Conservation (phyloP, 2,888 invertebrate species). For the Hirtodrosophila duncani region DNA sequence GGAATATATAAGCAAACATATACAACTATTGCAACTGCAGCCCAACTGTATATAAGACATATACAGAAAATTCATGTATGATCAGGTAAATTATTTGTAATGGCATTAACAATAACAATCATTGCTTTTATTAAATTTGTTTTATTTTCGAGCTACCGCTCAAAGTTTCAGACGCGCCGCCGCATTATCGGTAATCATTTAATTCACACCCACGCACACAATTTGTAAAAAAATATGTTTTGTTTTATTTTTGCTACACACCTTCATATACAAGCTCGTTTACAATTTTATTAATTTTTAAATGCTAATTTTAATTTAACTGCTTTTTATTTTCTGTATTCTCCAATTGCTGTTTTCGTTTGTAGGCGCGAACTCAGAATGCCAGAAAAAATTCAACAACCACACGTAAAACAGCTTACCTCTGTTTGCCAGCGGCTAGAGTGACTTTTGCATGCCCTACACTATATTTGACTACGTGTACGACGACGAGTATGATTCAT, state of each 20-base stretch:
- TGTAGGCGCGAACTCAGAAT: constrained; percentile 67
- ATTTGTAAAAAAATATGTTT: neutral
- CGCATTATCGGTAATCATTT: too few species aligned
- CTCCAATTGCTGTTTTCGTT: constrained; percentile 41
- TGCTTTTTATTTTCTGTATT: constrained; percentile 40
- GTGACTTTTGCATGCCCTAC: constrained; percentile 22
- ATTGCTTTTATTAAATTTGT: too few species aligned
- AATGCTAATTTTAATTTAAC: constrained; percentile 39
- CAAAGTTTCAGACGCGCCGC: too few species aligned
- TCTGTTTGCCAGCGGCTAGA: constrained; percentile 21
- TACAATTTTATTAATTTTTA: constrained; percentile 12
- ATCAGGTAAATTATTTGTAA: too few species aligned
- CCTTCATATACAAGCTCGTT: constrained; percentile 53
- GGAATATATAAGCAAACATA: too few species aligned
- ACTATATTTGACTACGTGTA: neutral
- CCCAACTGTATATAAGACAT: too few species aligned
- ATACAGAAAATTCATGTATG: too few species aligned
- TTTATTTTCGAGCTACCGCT: too few species aligned
- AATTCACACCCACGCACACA: constrained; percentile 12
- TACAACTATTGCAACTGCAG: too few species aligned
- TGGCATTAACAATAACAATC: too few species aligned
- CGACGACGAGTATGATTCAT: too few species aligned
- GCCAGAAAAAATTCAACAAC: constrained; percentile 47
- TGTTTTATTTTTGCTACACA: constrained; percentile 30
- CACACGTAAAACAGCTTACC: constrained; percentile 36